phyloP scores from a whole-genome alignment of 1,140 invertebrate genomes.

The Rhyacophila brunnea region DNA sequence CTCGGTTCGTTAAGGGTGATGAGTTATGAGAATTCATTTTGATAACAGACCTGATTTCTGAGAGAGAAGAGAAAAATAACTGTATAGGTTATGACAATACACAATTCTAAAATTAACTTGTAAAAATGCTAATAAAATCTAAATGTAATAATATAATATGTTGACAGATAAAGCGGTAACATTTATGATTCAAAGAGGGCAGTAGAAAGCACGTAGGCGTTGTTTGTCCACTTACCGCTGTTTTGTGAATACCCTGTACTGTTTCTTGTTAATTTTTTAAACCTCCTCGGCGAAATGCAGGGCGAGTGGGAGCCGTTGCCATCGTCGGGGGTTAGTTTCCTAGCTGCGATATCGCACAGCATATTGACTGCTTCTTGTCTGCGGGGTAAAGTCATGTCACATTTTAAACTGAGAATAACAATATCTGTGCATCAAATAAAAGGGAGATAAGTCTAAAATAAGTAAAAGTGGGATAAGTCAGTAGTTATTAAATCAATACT shows the following conservation, averaged over 20 bases:
- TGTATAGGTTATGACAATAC: neutral
- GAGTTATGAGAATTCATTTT: neutral
- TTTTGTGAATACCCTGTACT: conserved; percentile 53
- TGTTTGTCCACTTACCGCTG: conserved; percentile 42
- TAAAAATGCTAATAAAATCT: conserved; percentile 12
- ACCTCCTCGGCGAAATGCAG: conserved; percentile 61
- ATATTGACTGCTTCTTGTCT: conserved; percentile 82
- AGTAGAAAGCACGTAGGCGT: neutral
- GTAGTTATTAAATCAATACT: no score
- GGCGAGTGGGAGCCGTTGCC: conserved; percentile 61
- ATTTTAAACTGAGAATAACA: no score
- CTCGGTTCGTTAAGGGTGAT: no score
- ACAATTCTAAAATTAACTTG: neutral
- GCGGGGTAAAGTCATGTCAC: conserved; percentile 37
- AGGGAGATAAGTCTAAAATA: no score
- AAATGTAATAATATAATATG: conserved; percentile 17
- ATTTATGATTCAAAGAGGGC: conserved; percentile 12
- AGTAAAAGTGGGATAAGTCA: no score
- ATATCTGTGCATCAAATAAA: no score
- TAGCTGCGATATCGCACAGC: conserved; percentile 74
- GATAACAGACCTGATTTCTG: conserved; percentile 35
- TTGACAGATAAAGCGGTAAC: conserved; percentile 23
- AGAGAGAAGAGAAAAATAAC: conserved; percentile 13
- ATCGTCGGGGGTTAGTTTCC: conserved; percentile 65
- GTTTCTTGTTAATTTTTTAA: conserved; percentile 52